Evolutionary conservation across 92 coral and sea anemone genomes (phyloP).

Genomic region (Virgularia gustaviana): DNA sequence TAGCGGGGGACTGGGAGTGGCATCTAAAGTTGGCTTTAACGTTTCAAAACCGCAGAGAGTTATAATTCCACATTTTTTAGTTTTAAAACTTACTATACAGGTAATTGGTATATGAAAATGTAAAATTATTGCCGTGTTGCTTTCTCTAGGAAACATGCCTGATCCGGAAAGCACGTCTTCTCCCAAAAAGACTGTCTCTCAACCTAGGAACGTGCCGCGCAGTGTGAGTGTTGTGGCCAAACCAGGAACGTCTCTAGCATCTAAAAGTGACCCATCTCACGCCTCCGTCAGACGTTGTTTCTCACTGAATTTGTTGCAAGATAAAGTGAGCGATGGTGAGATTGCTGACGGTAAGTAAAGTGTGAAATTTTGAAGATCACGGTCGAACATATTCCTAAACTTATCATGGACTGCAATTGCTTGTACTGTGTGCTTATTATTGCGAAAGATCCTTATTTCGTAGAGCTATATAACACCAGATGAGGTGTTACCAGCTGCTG

Average conservation of each 20-base stretch:
- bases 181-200: slow-evolving; percentile 40
- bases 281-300: slow-evolving; percentile 17
- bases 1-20: too few species aligned
- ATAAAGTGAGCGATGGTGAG: slow-evolving; percentile 21
- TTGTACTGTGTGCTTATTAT: neutral
- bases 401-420: neutral
- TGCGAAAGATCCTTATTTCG: too few species aligned
- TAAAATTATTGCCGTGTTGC: too few species aligned
- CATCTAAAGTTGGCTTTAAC: too few species aligned
- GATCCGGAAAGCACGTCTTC: neutral
- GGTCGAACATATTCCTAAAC: too few species aligned
- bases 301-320: slow-evolving; percentile 14
- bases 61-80: too few species aligned
- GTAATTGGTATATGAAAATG: too few species aligned
- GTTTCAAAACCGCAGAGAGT: too few species aligned
- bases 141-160: neutral
- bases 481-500: too few species aligned
- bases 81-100: too few species aligned
- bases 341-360: slow-evolving; percentile 30
- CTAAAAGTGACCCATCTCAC: slow-evolving; percentile 31
- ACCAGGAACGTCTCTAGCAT: slow-evolving; percentile 23
- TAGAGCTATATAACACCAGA: too few species aligned
- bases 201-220: slow-evolving; percentile 24
- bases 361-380: too few species aligned
- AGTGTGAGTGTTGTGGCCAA: slow-evolving; percentile 37